Evolutionary conservation across 92 coral and sea anemone species (phyloP).

Genomic region (Scolanthus callimorphus): DNA sequence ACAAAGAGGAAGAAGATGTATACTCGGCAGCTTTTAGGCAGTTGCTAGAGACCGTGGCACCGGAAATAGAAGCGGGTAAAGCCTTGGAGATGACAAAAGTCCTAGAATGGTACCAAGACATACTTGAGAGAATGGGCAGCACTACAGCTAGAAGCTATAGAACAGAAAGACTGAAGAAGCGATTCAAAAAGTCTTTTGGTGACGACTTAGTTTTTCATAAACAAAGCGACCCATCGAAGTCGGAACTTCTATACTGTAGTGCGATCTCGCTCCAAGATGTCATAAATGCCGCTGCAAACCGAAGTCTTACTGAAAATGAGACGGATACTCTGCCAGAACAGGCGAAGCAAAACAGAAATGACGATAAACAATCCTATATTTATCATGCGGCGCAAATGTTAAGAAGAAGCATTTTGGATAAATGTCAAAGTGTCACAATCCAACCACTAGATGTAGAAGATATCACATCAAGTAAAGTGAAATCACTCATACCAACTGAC

Average conservation of each 20-base stretch:
- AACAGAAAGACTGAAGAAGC: conserved; percentile 26
- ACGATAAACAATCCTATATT: conserved; percentile 2
- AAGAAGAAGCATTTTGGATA: conserved; percentile 2
- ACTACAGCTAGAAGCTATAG: too few relatives aligned
- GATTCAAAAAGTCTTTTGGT: conserved; percentile 21
- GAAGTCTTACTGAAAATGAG: conserved; percentile 1
- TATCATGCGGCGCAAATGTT: conserved; percentile 31
- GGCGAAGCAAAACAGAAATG: background rate
- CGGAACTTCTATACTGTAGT: conserved; percentile 23
- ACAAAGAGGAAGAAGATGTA: conserved; percentile 10
- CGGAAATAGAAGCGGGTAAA: conserved; percentile 30
- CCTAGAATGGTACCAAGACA: conserved; percentile 5
- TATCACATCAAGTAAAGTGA: conserved; percentile 4
- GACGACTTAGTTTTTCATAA: conserved; percentile 28
- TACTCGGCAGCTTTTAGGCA: conserved; percentile 19
- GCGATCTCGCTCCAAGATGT: conserved; percentile 8
- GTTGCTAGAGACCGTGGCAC: conserved; percentile 10
- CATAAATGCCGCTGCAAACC: background rate
- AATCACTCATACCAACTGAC: conserved; percentile 9
- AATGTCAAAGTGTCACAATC: conserved; percentile 16
- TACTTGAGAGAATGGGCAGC: too few relatives aligned
- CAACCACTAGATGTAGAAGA: conserved; percentile 21
- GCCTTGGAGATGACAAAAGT: conserved; percentile 28
- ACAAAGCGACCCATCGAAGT: conserved; percentile 15
- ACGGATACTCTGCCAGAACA: background rate